Base-by-base conservation (phyloP, 2,888 invertebrate genomes). In the Euplexia lucipara region DNA sequence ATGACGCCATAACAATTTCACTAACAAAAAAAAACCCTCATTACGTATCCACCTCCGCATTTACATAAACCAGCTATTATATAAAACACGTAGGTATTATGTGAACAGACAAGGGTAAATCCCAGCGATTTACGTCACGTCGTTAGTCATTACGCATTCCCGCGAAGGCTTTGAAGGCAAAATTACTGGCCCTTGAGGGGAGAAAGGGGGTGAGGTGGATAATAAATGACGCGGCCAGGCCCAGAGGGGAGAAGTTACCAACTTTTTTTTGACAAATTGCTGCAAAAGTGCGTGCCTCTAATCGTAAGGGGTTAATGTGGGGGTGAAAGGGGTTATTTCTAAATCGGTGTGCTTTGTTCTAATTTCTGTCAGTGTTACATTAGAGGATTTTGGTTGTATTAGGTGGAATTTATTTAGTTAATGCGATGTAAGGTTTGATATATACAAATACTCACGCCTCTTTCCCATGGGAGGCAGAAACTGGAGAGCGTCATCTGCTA, bases 261-360 rank as follows among this genome's bases (percentile, higher is more conserved):
- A 94, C 92, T 94, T 94, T 94, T n/a, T 93, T 93, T 92, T 95
- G 94, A 94, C 94, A 95, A 94, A 94, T 94, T 93, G 90, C 92
- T 86, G 85, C 87, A 87, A 92, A 91, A 93, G 92, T 92, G 90
- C 91, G 91, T 90, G 84, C 69, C 83, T 83, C 89, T 90, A 91
- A 91, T 79, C 70, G 60, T 62, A 69, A 67, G 60, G 63, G 73
- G 54, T 61, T 70, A 52, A 74, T 68, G 63, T 61, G 68, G 70
- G 65, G 63, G 62, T 78, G 66, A 6, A 69, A 75, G 70, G 78
- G 72, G 75, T 67, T 75, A 76, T 65, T 68, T 34, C 48, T 62
- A 45, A 76, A 76, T 67, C 41, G n/a, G n/a, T 22, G 61, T 48
- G 37, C 59, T 78, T 76, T 78, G 57, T 70, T 39, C 78, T 78